Evolutionary conservation across 1,140 invertebrate genomes (phyloP).

Genomic region (Odontomachus brunneus): DNA sequence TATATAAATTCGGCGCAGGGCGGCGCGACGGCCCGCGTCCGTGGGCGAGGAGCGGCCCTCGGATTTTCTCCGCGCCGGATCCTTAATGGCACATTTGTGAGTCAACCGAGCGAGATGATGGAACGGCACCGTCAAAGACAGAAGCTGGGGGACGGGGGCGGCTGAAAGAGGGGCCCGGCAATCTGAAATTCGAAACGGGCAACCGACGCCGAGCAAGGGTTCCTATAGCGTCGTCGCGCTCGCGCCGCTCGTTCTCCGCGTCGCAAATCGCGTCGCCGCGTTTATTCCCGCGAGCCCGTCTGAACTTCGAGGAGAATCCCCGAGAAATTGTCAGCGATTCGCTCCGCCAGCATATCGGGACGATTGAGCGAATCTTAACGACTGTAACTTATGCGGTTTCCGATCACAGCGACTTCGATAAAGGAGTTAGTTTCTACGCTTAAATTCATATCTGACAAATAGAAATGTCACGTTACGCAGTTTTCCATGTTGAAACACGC

Average conservation of each 20-base stretch:
- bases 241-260: neutral
- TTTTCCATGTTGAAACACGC: too few species aligned
- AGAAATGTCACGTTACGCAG: too few species aligned
- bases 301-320: constrained; percentile 8
- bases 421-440: too few species aligned
- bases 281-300: neutral
- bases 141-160: constrained; percentile 46
- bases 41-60: constrained; percentile 64
- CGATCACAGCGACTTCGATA: too few species aligned
- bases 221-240: neutral
- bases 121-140: constrained; percentile 70
- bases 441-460: too few species aligned
- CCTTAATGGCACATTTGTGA: constrained; percentile 72
- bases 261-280: neutral
- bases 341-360: neutral
- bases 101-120: constrained; percentile 74
- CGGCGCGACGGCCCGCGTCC: constrained; percentile 11
- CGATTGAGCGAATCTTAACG: neutral
- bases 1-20: constrained; percentile 63
- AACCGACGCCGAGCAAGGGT: constrained; percentile 38
- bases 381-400: neutral
- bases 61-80: constrained; percentile 45
- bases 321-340: neutral
- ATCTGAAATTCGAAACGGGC: constrained; percentile 72
- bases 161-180: constrained; percentile 23